Evolutionary conservation across 2,888 invertebrate genomes (phyloP).

Genomic region (Trypoxylon attenuatum): DNA sequence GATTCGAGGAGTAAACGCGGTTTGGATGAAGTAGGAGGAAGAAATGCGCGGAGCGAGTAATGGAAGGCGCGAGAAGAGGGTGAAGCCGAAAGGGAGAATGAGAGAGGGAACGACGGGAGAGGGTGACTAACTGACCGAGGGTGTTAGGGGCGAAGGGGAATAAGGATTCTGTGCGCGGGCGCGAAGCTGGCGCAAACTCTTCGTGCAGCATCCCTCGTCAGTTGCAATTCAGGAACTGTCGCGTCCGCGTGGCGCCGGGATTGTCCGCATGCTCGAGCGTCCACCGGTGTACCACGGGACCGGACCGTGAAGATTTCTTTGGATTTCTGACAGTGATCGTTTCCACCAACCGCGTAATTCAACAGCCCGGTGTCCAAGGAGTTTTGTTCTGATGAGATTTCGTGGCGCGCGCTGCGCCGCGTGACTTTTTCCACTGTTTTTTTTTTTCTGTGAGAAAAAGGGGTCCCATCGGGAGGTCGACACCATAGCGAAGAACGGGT

Average conservation of each 20-base stretch:
- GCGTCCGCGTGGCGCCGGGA: slow-evolving; percentile 55
- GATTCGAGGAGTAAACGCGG: slow-evolving; percentile 3
- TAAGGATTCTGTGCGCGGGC: slow-evolving; percentile 70
- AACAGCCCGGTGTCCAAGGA: background rate
- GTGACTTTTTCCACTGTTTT: slow-evolving; percentile 6
- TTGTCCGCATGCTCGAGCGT: background rate
- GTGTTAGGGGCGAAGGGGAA: slow-evolving; percentile 48
- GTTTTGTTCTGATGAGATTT: slow-evolving; percentile 22
- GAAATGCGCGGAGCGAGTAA: background rate
- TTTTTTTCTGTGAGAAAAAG: background rate
- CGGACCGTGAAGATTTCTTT: slow-evolving; percentile 9
- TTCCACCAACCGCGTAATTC: background rate
- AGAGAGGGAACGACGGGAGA: slow-evolving; percentile 11
- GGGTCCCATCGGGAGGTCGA: background rate
- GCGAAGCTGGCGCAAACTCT: slow-evolving; percentile 70
- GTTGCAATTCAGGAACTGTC: slow-evolving; percentile 72
- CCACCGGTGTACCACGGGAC: slow-evolving; percentile 8
- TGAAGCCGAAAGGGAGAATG: background rate
- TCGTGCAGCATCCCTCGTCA: slow-evolving; percentile 72
- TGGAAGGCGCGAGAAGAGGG: slow-evolving; percentile 15
- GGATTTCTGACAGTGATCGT: slow-evolving; percentile 7
- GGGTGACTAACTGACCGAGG: slow-evolving; percentile 57
- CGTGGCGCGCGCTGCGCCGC: slow-evolving; percentile 11
- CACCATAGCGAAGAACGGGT: slow-evolving; percentile 10
- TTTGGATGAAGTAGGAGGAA: slow-evolving; percentile 12